Evolutionary conservation across 2,888 invertebrate species (phyloP), one percentile per base, ranked within the genome.

Genomic region (Aphelenchoides bicaudatus): DNA sequence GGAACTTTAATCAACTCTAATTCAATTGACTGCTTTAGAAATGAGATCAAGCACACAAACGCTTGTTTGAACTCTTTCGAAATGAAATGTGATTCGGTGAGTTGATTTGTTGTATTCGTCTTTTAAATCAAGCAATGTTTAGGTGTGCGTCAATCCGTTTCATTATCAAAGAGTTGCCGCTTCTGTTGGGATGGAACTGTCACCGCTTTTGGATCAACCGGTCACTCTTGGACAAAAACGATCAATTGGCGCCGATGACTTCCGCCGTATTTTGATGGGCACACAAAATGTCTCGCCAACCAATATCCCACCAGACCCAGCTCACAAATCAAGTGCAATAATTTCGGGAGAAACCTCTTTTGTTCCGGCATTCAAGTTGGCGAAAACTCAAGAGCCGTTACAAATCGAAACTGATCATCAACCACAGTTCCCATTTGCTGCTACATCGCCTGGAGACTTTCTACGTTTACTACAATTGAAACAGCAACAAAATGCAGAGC

Each of bases 161-260:
- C 98, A 98, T 82, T 99, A 98, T 81, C 91, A 91, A 79, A 84
- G 96, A 55, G 92, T 96, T 0, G 93, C 94, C 80, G 91, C 91
- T 16, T n/a, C n/a, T 25, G 47, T 21, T 21, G n/a, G 13, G 34
- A 34, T 16, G 13, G 34, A 34, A 13, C 34, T 34, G 13, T 34
- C 34, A 34, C 34, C 34, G 34, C 13, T 34, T 34, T 16, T 34
- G 13, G 16, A 34, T 16, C 16, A 13, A 16, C 16, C 34, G 34
- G 16, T 16, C 13, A 16, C 34, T 13, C 16, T 34, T 13, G 34
- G 34, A 34, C 34, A 13, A 16, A 34, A 34, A 16, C 34, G 34
- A 34, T 34, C 34, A 16, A 34, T 34, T 34, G 34, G 34, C 13
- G 34, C 34, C 16, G 34, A 34, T 13, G 34, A 34, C 16, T 34